Conservation (phyloP, 1,140 invertebrate genomes). For the Heliconius himera region DNA sequence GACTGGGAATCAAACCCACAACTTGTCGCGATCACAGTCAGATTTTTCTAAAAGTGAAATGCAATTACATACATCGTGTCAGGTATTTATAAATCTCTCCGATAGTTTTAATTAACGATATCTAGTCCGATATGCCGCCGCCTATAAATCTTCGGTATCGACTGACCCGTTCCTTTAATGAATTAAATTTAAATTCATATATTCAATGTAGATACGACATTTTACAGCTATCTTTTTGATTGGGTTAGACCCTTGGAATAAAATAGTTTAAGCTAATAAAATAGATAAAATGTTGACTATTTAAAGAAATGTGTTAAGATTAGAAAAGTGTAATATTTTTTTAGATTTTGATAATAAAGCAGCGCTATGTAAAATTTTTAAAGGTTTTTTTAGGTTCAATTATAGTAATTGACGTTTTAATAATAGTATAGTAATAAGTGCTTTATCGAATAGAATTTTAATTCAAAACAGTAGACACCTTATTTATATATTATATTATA, state of each 20-base stretch:
- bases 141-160: conserved; percentile 39
- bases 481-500: no score
- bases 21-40: no score
- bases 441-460: no score
- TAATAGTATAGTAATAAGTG: no score
- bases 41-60: conserved; percentile 33
- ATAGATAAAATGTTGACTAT: conserved; percentile 25
- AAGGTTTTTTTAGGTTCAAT: no score
- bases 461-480: no score
- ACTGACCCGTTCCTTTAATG: conserved; percentile 36
- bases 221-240: conserved; percentile 34
- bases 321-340: background rate
- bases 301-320: background rate
- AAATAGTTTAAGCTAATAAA: conserved; percentile 13
- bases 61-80: conserved; percentile 25
- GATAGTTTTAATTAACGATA: conserved; percentile 42
- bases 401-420: no score
- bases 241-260: conserved; percentile 11
- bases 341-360: background rate
- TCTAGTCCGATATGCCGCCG: conserved; percentile 25
- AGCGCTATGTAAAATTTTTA: no score
- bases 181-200: conserved; percentile 39
- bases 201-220: conserved; percentile 28
- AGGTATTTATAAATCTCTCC: conserved; percentile 35
- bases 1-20: no score